Conservation (phyloP, 2,797 vertebrate species). For the Ptychobarbus kaznakovi region DNA sequence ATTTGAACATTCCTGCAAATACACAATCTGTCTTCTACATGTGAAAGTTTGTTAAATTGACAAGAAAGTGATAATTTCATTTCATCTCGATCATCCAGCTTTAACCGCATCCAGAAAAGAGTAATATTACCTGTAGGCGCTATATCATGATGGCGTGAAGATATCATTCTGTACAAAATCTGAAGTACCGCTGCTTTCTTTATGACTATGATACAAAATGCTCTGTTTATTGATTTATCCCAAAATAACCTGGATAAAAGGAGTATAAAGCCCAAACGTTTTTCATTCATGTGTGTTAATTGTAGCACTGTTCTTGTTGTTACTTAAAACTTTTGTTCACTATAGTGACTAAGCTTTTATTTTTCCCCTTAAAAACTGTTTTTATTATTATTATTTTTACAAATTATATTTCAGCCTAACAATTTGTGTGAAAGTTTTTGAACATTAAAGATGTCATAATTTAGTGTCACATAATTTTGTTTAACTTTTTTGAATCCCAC, state of each 20-base stretch:
- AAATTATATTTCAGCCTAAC: not conserved
- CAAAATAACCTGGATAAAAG: not conserved
- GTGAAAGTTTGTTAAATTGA: not conserved
- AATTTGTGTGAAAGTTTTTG: not conserved
- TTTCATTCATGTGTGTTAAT: not conserved
- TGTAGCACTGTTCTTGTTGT: not conserved
- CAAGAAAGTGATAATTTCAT: not conserved
- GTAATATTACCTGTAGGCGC: not conserved
- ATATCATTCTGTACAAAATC: not conserved
- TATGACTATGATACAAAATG: not conserved
- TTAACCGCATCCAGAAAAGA: not conserved
- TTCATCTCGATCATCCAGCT: not conserved
- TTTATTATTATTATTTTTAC: not conserved
- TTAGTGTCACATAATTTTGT: not conserved
- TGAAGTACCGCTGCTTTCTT: not conserved
- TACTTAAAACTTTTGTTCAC: not conserved
- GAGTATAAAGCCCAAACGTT: not conserved
- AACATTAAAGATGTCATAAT: not conserved
- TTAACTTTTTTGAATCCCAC: too few relatives aligned
- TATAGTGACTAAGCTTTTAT: not conserved
- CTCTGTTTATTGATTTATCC: not conserved
- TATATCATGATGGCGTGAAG: not conserved
- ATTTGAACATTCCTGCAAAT: not conserved
- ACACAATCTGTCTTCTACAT: not conserved
- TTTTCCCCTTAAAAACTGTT: not conserved